Conservation (phyloP, 1,140 invertebrate species). For the Macrobrachium nipponense region DNA sequence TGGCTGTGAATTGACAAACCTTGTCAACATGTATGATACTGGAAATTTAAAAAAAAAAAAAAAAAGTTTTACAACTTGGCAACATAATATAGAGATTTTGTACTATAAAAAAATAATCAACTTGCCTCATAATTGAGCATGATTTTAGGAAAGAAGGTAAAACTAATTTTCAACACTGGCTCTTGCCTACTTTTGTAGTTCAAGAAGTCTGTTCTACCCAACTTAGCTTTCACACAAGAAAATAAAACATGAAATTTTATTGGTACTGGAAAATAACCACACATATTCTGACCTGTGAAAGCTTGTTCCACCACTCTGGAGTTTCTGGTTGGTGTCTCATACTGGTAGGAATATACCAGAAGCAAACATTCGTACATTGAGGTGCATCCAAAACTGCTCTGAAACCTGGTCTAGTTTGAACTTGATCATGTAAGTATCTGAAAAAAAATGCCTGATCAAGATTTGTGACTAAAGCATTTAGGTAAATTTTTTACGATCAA, state of each 20-base stretch:
- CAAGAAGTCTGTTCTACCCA: background rate
- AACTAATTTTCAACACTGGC: background rate
- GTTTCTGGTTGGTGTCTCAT: constrained; percentile 76
- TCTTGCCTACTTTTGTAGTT: background rate
- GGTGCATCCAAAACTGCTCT: constrained; percentile 68
- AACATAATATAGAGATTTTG: too few species aligned
- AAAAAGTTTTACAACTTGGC: too few species aligned
- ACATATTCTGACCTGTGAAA: constrained; percentile 79
- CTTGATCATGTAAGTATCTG: constrained; percentile 63
- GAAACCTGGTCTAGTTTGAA: constrained; percentile 64
- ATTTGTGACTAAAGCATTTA: background rate
- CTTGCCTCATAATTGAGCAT: too few species aligned
- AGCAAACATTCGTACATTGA: constrained; percentile 88
- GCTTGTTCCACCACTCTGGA: constrained; percentile 76
- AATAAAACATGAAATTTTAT: background rate
- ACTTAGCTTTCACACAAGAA: background rate
- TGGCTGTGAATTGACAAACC: too few species aligned
- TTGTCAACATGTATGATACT: too few species aligned
- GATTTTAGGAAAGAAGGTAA: background rate
- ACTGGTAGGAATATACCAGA: constrained; percentile 88
- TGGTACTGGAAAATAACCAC: background rate
- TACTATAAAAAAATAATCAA: too few species aligned
- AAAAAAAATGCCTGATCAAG: background rate
- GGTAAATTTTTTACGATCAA: background rate
- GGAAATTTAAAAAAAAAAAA: too few species aligned